A percentile compares a stretch with the other conserved stretches of the same genome.
These are phyloP conservation scores for Etheostoma perlongum DNA, from an alignment of 2,797 vertebrate genomes.

Conservation along the genomic window DNA sequence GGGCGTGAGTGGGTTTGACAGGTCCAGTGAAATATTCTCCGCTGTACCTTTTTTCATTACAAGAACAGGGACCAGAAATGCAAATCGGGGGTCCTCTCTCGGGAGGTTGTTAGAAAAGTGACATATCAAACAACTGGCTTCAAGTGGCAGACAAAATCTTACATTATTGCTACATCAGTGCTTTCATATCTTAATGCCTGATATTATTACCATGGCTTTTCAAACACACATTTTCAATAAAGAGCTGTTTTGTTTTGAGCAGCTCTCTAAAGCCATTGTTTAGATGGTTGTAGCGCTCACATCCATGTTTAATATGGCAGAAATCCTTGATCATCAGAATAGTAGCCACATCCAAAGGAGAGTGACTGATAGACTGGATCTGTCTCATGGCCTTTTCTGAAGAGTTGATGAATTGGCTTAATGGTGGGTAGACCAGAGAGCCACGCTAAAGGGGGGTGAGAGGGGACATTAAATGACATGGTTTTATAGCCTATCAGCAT, in stretches of 20 bases:
- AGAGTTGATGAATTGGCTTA: conserved; percentile 80
- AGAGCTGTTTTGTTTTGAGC: conserved; percentile 41
- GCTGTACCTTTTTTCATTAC: conserved; percentile 85
- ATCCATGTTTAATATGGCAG: conserved; percentile 55
- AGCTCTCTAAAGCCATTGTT: conserved; percentile 46
- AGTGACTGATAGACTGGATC: conserved; percentile 71
- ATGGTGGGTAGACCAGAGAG: conserved; percentile 74
- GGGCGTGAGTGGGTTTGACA: conserved; percentile 86
- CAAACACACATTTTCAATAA: conserved; percentile 32
- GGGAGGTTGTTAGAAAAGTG: conserved; percentile 81
- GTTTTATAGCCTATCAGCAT: conserved; percentile 83
- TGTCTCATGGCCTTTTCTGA: conserved; percentile 73
- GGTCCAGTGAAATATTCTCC: conserved; percentile 84
- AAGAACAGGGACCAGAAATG: conserved; percentile 81
- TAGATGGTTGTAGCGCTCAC: conserved; percentile 44
- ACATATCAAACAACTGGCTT: conserved; percentile 79
- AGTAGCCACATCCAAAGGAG: conserved; percentile 56
- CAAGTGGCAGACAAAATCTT: conserved; percentile 65
- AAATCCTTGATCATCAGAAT: conserved; percentile 64
- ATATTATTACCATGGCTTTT: conserved; percentile 39
- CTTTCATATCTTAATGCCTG: conserved; percentile 70
- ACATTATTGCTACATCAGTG: conserved; percentile 62
- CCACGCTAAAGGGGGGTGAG: conserved; percentile 43
- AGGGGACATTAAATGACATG: conserved; percentile 76
- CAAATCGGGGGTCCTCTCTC: conserved; percentile 75